phyloP scores from a whole-genome alignment of 1,140 invertebrate genomes.

The Drosophila pruinosa region DNA sequence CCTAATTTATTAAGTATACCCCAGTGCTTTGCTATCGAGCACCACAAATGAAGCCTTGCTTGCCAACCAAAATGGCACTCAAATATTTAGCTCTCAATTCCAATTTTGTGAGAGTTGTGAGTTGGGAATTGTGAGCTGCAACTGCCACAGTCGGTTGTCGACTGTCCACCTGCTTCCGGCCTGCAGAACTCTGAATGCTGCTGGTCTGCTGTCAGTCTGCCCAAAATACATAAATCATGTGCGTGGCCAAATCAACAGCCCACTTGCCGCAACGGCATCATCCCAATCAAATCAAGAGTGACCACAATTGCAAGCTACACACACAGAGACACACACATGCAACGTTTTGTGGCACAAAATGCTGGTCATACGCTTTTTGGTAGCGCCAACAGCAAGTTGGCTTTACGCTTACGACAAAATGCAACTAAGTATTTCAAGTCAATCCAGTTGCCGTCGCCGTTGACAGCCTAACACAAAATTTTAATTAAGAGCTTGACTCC shows the following conservation, averaged over 20 bases:
- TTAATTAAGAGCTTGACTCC: constrained; percentile 51
- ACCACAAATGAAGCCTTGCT: too few species aligned
- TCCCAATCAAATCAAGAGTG: constrained; percentile 17
- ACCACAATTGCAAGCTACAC: not conserved
- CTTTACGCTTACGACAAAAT: not conserved
- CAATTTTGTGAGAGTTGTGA: too few species aligned
- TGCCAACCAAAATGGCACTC: not conserved
- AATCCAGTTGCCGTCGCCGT: constrained; percentile 61
- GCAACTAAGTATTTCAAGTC: constrained; percentile 64
- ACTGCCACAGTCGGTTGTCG: not conserved
- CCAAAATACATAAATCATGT: constrained; percentile 21
- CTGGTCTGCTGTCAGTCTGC: not conserved
- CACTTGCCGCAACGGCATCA: constrained; percentile 19
- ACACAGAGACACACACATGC: not conserved
- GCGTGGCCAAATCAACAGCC: not conserved
- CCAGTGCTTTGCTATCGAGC: too few species aligned
- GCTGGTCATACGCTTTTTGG: constrained; percentile 64
- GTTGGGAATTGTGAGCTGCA: too few species aligned
- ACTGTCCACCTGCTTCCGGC: not conserved
- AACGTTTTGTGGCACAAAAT: constrained; percentile 73
- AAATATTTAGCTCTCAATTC: not conserved
- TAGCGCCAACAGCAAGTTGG: not conserved
- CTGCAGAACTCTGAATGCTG: not conserved
- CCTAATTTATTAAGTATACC: too few species aligned
- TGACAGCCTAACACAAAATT: constrained; percentile 69